Percentiles rank a stretch among this genome's conserved stretches.
phyloP scores from a whole-genome alignment of 2,797 vertebrate genomes.

The Cyprinodon diabolis region DNA sequence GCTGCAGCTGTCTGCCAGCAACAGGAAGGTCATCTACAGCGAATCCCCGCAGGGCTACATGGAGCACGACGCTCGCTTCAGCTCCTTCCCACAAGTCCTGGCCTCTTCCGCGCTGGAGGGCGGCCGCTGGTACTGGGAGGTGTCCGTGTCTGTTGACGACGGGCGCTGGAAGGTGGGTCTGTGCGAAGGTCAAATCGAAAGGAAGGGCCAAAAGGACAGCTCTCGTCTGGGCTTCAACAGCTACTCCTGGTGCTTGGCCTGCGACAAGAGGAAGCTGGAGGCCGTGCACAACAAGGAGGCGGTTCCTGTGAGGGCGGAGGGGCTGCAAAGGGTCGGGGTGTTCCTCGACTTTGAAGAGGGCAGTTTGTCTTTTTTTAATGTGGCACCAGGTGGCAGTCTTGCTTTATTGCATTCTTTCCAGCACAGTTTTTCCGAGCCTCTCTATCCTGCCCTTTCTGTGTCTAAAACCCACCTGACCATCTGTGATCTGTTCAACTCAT shows the following conservation, averaged over 20 bases:
- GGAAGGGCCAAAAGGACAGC: constrained; percentile 81
- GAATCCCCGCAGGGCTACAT: constrained; percentile 73
- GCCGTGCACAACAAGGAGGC: constrained; percentile 77
- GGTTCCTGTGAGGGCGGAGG: constrained; percentile 48
- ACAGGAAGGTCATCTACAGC: constrained; percentile 71
- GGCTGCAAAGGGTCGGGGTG: constrained; percentile 73
- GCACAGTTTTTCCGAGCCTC: constrained; percentile 70
- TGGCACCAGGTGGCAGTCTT: constrained; percentile 74
- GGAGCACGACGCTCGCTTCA: constrained; percentile 76
- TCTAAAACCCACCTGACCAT: constrained; percentile 71
- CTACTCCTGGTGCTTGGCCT: constrained; percentile 82
- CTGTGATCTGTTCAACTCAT: constrained; percentile 60
- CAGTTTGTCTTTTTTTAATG: constrained; percentile 79
- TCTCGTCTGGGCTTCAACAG: constrained; percentile 81
- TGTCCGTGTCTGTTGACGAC: constrained; percentile 58
- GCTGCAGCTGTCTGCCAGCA: constrained; percentile 75
- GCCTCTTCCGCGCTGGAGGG: constrained; percentile 50
- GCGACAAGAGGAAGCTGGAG: constrained; percentile 75
- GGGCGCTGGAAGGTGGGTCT: constrained; percentile 81
- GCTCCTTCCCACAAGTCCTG: constrained; percentile 82
- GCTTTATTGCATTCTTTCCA: constrained; percentile 76
- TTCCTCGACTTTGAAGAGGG: constrained; percentile 81
- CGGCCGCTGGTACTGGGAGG: constrained; percentile 82
- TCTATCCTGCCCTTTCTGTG: constrained; percentile 75
- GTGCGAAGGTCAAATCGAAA: constrained; percentile 74